Conservation (phyloP, 2,113 vertebrate species). For the Cochlearius cochlearius region DNA sequence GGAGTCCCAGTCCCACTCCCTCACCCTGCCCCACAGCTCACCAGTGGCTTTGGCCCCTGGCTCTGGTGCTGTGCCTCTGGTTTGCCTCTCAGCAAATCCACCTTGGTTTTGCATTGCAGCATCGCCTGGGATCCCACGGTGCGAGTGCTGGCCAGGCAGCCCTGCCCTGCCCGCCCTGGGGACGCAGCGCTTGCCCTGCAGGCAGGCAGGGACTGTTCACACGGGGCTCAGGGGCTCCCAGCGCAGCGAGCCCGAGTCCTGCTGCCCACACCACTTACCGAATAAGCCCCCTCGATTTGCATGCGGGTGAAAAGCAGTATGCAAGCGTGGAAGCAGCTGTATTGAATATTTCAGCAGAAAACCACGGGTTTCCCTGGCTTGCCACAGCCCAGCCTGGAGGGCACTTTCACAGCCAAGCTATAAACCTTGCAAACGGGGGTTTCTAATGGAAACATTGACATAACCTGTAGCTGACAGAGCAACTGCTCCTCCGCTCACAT, state of each 20-base stretch:
- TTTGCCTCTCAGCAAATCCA: not conserved
- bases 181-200: not conserved
- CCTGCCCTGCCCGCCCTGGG: not conserved
- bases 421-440: constrained; percentile 60
- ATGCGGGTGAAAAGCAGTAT: not conserved
- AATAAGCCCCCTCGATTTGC: not conserved
- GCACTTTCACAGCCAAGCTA: constrained; percentile 64
- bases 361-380: not conserved
- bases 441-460: constrained; percentile 75
- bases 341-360: constrained; percentile 35
- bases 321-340: constrained; percentile 14
- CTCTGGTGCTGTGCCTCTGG: not conserved
- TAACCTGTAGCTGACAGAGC: constrained; percentile 62
- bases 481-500: constrained; percentile 29
- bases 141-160: not conserved
- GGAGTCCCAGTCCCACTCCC: not conserved
- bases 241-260: not conserved
- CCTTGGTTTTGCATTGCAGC: not conserved
- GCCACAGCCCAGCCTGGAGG: constrained; percentile 62
- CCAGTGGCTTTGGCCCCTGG: not conserved
- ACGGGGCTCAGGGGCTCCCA: not conserved
- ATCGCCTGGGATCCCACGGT: not conserved
- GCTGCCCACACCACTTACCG: not conserved
- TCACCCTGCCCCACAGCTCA: not conserved
- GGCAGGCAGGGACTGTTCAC: not conserved